These are phyloP conservation scores for Onchidella celtica DNA, from an alignment of 2,888 invertebrate genomes.

Conservation along the genomic window DNA sequence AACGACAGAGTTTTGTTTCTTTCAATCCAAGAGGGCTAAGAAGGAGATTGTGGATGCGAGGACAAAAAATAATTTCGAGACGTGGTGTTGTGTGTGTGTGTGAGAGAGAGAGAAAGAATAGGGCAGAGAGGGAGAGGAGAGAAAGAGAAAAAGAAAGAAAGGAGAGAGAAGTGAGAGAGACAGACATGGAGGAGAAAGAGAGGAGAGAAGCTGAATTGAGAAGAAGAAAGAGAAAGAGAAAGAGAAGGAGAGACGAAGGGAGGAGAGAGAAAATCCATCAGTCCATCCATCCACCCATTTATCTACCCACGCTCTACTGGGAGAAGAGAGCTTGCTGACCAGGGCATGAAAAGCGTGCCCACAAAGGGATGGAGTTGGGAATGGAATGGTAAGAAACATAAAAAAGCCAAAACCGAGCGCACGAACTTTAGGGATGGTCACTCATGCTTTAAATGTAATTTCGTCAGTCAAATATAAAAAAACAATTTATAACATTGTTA, in stretches of 20 bases:
- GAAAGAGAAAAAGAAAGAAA: conserved; percentile 35
- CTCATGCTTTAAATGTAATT: too few species aligned
- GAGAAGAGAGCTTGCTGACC: background rate
- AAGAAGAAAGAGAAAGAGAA: conserved; percentile 30
- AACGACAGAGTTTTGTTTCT: too few species aligned
- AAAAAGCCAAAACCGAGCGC: too few species aligned
- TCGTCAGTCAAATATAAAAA: too few species aligned
- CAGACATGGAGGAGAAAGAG: background rate
- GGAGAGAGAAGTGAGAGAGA: background rate
- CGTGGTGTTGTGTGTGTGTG: too few species aligned
- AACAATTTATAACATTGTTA: too few species aligned
- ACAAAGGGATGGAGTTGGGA: too few species aligned
- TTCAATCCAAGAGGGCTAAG: too few species aligned
- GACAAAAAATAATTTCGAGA: too few species aligned
- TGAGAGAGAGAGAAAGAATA: conserved; percentile 20
- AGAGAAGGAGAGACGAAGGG: background rate
- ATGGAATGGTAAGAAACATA: too few species aligned
- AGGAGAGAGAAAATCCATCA: background rate
- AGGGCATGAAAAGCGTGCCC: background rate
- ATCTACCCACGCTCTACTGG: background rate
- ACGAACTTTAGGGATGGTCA: too few species aligned
- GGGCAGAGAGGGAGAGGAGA: conserved; percentile 23
- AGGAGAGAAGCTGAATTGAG: conserved; percentile 7
- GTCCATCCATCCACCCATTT: background rate
- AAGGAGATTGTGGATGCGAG: too few species aligned